Conservation (phyloP, 2,797 vertebrate genomes). For the Sebastes reedi region DNA sequence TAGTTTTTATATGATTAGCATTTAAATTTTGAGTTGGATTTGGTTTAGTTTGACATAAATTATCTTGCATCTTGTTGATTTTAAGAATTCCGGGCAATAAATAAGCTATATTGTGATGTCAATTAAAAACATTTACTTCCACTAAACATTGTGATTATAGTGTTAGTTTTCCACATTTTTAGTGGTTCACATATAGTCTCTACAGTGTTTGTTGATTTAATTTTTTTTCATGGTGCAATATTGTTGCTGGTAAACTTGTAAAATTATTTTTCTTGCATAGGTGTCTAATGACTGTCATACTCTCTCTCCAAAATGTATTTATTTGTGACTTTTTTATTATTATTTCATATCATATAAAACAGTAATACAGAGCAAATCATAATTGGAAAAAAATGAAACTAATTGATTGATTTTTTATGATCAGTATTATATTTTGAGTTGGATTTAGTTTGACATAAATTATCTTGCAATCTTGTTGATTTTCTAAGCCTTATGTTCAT, state of each 20-base stretch:
- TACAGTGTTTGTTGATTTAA: background rate
- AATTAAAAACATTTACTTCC: background rate
- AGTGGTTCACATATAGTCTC: background rate
- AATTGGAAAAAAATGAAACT: background rate
- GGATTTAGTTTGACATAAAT: background rate
- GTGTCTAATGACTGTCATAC: too few relatives aligned
- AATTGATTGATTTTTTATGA: background rate
- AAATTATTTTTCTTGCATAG: too few relatives aligned
- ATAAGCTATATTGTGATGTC: background rate
- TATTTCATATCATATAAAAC: rapidly evolving
- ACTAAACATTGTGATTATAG: background rate
- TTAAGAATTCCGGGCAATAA: background rate
- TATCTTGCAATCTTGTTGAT: background rate
- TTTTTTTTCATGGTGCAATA: background rate
- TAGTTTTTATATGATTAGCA: background rate
- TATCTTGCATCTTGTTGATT: background rate
- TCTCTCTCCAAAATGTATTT: too few relatives aligned
- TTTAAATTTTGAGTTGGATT: background rate
- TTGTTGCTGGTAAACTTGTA: too few relatives aligned
- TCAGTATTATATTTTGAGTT: background rate
- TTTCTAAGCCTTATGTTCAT: background rate
- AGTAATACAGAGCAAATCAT: too few relatives aligned
- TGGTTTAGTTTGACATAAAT: background rate
- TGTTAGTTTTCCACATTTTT: background rate
- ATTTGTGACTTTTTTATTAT: too few relatives aligned